Evolutionary conservation across 1,140 invertebrate genomes (phyloP), one percentile per base, ranked within the genome.

Genomic region (Eulimnadia texana): DNA sequence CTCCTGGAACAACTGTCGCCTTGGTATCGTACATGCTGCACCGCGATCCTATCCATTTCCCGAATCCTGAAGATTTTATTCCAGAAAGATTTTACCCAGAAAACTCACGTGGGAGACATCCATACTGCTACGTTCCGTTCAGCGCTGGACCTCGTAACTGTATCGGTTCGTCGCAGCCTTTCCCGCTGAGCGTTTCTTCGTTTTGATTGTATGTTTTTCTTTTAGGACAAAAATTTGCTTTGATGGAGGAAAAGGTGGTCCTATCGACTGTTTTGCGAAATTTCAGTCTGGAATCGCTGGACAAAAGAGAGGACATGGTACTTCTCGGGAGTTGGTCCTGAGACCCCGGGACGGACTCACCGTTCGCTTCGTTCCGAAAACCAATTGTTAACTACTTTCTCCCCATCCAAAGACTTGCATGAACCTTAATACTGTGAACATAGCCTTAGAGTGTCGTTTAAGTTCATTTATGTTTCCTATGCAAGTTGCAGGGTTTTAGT

Each of bases 91-190:
- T 83, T 62, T 68, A 70, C 47, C 67, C 72, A 0, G 76, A 80
- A 56, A 71, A 73, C 52, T 67, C 73, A 3, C 70, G 70, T 28
- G 67, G 70, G 3, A 70, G 80, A 61, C 75, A 74, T 50, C 74
- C 70, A 0, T 79, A 79, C 67, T 52, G 74, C 1, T 86, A 78
- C 69, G 68, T 88, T 29, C 80, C 84, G 6, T 88, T 88, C 68
- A 84, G 84, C 0, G 79, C 80, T 33, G 84, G 85, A 2, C 79
- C 80, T 0, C 77, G 84, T 47, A 84, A 83, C 72, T 86, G 84
- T 69, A 84, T 86, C 63, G 85, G 74, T 84, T n/a, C n/a, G n/a
- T n/a, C n/a, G n/a, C n/a, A n/a, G n/a, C n/a, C n/a, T n/a, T n/a
- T n/a, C n/a, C n/a, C n/a, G n/a, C n/a, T n/a, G n/a, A n/a, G n/a